phyloP scores from a whole-genome alignment of 2,888 invertebrate species.

The Cantharis lateralis region DNA sequence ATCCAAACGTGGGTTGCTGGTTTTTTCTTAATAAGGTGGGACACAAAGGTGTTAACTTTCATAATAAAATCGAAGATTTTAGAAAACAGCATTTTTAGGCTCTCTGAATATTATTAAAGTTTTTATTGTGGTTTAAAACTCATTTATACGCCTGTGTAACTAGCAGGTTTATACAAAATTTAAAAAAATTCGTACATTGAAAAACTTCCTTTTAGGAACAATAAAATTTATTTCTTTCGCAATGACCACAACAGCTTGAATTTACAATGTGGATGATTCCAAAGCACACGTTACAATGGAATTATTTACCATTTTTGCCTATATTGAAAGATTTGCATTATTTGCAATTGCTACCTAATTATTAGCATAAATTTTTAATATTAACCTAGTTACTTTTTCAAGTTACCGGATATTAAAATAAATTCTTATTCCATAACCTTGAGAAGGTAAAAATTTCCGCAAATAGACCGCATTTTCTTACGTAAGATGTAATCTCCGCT shows the following conservation, averaged over 20 bases:
- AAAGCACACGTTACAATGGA: not conserved
- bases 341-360: slow-evolving; percentile 1
- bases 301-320: not conserved
- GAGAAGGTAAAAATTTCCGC: slow-evolving; percentile 36
- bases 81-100: not conserved
- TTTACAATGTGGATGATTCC: not conserved
- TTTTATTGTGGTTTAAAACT: not conserved
- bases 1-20: not conserved
- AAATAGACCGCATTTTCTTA: slow-evolving; percentile 35
- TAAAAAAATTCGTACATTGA: not conserved
- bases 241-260: not conserved
- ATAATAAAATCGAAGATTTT: not conserved
- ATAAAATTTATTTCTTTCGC: not conserved
- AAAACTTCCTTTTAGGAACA: not conserved
- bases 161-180: not conserved
- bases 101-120: not conserved
- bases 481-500: slow-evolving; percentile 32
- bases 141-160: not conserved
- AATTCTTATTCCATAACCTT: slow-evolving; percentile 30
- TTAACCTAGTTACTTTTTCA: slow-evolving; percentile 12
- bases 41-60: not conserved
- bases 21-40: not conserved
- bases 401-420: slow-evolving; percentile 19
- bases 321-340: not conserved
- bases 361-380: slow-evolving; percentile 17